Base-by-base conservation (phyloP, 2,888 invertebrate species). In the Ophion slaviceki region DNA sequence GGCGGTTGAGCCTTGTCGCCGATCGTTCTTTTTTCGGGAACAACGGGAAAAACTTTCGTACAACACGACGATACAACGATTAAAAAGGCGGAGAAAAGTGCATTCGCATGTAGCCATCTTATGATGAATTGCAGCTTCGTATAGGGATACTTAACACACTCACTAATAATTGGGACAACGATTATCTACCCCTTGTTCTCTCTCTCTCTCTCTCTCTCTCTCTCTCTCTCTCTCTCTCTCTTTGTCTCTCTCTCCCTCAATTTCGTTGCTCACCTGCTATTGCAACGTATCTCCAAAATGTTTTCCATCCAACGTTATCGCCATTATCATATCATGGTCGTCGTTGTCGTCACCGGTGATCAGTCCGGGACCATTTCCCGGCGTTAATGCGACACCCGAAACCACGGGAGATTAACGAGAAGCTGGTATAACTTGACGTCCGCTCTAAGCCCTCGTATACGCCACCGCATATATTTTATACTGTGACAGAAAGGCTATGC, bases 61-160 rank as follows among this genome's bases (percentile, higher is more conserved):
- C 40, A 20, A 36, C 53, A 24, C 17, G 78, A 74, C 70, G 78
- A 85, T 70, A 74, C 82, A 82, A 79, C 75, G 77, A 77, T 64
- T 17, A 57, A 47, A 74, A 72, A 8, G 47, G 64, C 32, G 36
- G 36, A 61, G 28, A 3, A 32, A 59, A 76, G 66, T 59, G 6
- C 11, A 62, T 66, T 67, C 47, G 17, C 40, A 8, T 40, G 84
- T 66, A 79, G 11, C 40, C 36, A 14, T 40, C 20, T 36, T 45
- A 59, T 5, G 80, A 75, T 32, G 59, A 36, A 75, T 10, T 75
- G 59, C 32, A 79, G 67, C 67, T 70, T 77, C 68, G 70, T 71
- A 66, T 24, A 66, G 67, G 78, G 40, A 71, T 79, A 79, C 32
- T 70, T 57, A 36, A 62, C 28, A 28, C 45, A 74, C 59, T 80